Evolutionary conservation across 1,140 invertebrate species (phyloP), one percentile per base, ranked within the genome.

Genomic region (Sarcophaga peregrina): DNA sequence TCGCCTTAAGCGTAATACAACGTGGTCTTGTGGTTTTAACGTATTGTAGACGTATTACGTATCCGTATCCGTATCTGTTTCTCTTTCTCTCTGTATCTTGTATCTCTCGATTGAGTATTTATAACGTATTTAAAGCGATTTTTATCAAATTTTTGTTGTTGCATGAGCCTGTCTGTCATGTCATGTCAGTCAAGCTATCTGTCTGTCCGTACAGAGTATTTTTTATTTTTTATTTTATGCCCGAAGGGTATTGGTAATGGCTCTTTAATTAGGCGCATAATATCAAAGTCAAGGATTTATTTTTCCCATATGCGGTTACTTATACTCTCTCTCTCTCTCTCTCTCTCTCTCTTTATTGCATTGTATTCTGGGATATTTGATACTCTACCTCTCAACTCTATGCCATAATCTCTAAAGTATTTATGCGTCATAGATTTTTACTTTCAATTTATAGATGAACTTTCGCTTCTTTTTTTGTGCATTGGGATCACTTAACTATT

Each of bases 241-340:
- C 13, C 13, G 11, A 3, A 48, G 75, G 75, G 48, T 78, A 78
- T 78, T 78, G 75, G 75, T 78, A 78, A 78, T 78, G 75, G 75
- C 48, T 78, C 75, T 78, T 78, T 78, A 78, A 78, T 78, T 78
- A 78, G 75, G 10, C 47, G 75, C 75, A 78, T 78, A 50, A 78
- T 50, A 78, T 78, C 75, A 78, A 50, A 78, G 48, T 78, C 75
- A 78, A 78, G 75, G 75, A 78, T 78, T 76, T 78, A 78, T 52
- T 50, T 78, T 20, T 68, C 62, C 25, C 62, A 68, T 68, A 68
- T 68, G 62, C 20, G 62, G 62, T 68, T 68, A 9, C 25, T 37
- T 37, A 37, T 37, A 4, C 25, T 37, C 25, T n/a, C n/a, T n/a
- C n/a, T n/a, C n/a, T n/a, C n/a, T n/a, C n/a, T n/a, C n/a, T n/a